Percentiles rank a stretch among this genome's conserved stretches.
Conservation (phyloP, 2,113 vertebrate species). For the Mola mola region DNA sequence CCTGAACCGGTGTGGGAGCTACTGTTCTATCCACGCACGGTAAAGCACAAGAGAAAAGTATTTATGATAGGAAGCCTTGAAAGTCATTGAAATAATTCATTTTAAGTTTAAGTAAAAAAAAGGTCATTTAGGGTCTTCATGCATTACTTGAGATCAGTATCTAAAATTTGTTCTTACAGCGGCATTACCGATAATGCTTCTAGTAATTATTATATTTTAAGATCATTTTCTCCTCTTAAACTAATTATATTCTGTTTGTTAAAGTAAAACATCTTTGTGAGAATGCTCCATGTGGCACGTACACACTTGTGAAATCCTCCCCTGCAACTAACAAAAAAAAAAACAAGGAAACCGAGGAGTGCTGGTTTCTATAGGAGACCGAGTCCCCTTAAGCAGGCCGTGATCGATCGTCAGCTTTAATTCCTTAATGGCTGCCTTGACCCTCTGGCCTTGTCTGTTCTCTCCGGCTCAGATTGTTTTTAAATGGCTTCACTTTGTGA, state of each 20-base stretch:
- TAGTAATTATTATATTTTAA: too few species aligned
- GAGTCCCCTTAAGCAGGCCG: slow-evolving; percentile 47
- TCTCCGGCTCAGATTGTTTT: slow-evolving; percentile 66
- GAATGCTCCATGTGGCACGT: too few species aligned
- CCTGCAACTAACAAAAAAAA: background rate
- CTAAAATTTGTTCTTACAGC: too few species aligned
- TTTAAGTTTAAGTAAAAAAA: too few species aligned
- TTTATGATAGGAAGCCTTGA: too few species aligned
- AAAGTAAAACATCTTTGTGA: background rate
- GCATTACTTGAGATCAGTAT: too few species aligned
- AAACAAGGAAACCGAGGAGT: slow-evolving; percentile 18
- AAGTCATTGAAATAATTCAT: too few species aligned
- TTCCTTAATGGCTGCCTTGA: slow-evolving; percentile 68
- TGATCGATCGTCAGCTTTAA: slow-evolving; percentile 60
- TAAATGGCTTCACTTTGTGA: slow-evolving; percentile 62
- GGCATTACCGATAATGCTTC: too few species aligned
- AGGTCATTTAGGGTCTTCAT: too few species aligned
- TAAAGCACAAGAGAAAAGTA: too few species aligned
- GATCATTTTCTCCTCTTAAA: background rate
- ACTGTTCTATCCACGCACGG: too few species aligned
- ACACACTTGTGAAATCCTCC: slow-evolving; percentile 2
- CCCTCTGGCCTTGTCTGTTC: slow-evolving; percentile 54
- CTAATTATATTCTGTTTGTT: background rate
- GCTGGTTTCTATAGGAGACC: slow-evolving; percentile 36
- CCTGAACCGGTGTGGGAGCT: too few species aligned